A percentile compares a stretch with the other conserved stretches of the same genome.
Evolutionary conservation across 2,113 vertebrate genomes (phyloP).

Genomic region (Oryzias curvinotus): DNA sequence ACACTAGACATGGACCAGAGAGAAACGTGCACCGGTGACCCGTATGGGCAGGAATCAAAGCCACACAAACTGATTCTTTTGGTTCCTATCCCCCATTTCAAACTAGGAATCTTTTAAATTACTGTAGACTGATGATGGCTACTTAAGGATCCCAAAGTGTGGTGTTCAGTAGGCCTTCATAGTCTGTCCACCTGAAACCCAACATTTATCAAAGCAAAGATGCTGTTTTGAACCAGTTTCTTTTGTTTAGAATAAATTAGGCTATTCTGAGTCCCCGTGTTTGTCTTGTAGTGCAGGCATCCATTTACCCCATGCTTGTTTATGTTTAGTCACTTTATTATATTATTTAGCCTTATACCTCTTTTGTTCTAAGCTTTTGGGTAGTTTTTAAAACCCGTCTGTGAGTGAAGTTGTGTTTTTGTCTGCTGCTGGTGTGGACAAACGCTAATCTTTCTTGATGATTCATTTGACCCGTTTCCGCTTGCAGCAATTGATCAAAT

Average conservation of each 20-base stretch:
- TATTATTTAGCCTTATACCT: slow-evolving; percentile 76
- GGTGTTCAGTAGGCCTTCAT: slow-evolving; percentile 74
- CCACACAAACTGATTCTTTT: slow-evolving; percentile 70
- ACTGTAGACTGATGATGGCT: slow-evolving; percentile 74
- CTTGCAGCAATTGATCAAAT: slow-evolving; percentile 80
- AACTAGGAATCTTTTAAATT: slow-evolving; percentile 83
- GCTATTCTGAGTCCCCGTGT: slow-evolving; percentile 68
- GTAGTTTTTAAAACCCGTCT: slow-evolving; percentile 64
- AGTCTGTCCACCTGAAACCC: slow-evolving; percentile 71
- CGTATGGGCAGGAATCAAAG: slow-evolving; percentile 75
- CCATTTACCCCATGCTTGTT: slow-evolving; percentile 80
- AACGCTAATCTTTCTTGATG: slow-evolving; percentile 12
- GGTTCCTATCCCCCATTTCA: slow-evolving; percentile 73
- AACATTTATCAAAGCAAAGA: slow-evolving; percentile 86
- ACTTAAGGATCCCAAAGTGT: slow-evolving; percentile 75
- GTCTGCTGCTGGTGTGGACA: slow-evolving; percentile 72
- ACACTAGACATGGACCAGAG: slow-evolving; percentile 36
- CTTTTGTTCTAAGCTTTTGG: slow-evolving; percentile 78
- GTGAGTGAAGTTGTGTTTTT: slow-evolving; percentile 77
- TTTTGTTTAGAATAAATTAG: slow-evolving; percentile 63
- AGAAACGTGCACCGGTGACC: slow-evolving; percentile 48
- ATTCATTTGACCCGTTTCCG: slow-evolving; percentile 59
- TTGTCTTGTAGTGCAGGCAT: slow-evolving; percentile 76
- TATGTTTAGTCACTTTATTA: slow-evolving; percentile 93
- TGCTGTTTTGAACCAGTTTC: slow-evolving; percentile 51